A percentile compares a stretch with the other conserved stretches of the same genome.
phyloP scores from a whole-genome alignment of 2,797 vertebrate genomes.

The Selene dorsalis region DNA sequence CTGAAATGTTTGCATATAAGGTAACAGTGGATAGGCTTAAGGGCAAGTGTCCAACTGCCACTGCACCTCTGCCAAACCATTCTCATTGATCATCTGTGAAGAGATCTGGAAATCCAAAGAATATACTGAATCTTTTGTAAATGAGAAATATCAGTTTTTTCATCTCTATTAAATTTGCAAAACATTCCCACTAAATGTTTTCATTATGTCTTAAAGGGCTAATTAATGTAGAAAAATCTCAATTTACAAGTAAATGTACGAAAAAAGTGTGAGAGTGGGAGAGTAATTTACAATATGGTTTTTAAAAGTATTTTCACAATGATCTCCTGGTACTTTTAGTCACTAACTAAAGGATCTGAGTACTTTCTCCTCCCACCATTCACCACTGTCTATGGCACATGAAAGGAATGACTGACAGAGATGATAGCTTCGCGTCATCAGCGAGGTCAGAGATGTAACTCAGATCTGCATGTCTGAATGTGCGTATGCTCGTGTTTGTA shows the following conservation, averaged over 20 bases:
- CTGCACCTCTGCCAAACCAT: too few relatives aligned
- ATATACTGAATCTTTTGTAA: not conserved
- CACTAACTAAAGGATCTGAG: not conserved
- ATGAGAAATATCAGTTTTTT: not conserved
- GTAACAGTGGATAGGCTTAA: not conserved
- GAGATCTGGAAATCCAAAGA: not conserved
- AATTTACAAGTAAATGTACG: not conserved
- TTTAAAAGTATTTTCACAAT: not conserved
- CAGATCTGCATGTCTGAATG: slow-evolving; percentile 8
- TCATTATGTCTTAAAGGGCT: too few relatives aligned
- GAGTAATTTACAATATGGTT: not conserved
- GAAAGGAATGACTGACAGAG: slow-evolving; percentile 26
- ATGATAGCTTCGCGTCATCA: slow-evolving; percentile 30
- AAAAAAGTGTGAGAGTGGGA: not conserved
- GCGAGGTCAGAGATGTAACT: slow-evolving; percentile 26
- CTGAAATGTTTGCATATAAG: not conserved
- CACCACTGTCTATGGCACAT: not conserved
- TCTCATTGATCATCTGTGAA: not conserved
- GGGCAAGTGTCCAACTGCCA: not conserved
- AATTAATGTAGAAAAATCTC: not conserved
- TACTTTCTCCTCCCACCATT: not conserved
- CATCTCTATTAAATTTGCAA: too few relatives aligned
- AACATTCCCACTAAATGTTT: too few relatives aligned
- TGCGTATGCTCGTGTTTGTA: slow-evolving; percentile 20
- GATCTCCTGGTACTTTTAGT: not conserved